Evolutionary conservation across 2,888 invertebrate genomes (phyloP).

Genomic region (Candidula unifasciata): DNA sequence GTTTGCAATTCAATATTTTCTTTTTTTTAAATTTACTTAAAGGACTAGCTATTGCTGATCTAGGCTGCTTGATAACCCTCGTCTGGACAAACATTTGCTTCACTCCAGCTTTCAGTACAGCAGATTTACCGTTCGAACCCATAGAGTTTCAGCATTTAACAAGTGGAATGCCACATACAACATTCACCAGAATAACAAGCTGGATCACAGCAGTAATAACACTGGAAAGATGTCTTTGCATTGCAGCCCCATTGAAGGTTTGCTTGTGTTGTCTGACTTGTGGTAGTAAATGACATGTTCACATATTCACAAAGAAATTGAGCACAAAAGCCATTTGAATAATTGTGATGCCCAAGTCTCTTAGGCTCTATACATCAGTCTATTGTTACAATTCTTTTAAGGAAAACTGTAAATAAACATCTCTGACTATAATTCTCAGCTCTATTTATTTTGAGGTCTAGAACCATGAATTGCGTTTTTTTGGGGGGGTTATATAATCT

Average conservation of each 20-base stretch:
- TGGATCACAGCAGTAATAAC: constrained; percentile 3
- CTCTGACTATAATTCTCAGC: too few species aligned
- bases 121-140: constrained; percentile 5
- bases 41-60: not conserved
- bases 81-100: not conserved
- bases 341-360: too few species aligned
- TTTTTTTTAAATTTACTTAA: not conserved
- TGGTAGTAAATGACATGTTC: too few species aligned
- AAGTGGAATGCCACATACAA: not conserved
- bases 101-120: not conserved
- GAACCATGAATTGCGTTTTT: too few species aligned
- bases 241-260: not conserved
- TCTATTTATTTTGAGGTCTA: too few species aligned
- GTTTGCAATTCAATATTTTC: too few species aligned
- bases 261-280: not conserved
- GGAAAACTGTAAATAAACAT: too few species aligned
- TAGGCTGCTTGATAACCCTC: not conserved
- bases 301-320: too few species aligned
- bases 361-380: too few species aligned
- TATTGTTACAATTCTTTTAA: too few species aligned
- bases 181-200: not conserved
- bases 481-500: too few species aligned
- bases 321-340: too few species aligned
- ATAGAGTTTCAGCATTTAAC: not conserved
- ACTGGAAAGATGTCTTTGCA: not conserved